Conservation (phyloP, 2,888 invertebrate species). For the Pseudococcus viburni region DNA sequence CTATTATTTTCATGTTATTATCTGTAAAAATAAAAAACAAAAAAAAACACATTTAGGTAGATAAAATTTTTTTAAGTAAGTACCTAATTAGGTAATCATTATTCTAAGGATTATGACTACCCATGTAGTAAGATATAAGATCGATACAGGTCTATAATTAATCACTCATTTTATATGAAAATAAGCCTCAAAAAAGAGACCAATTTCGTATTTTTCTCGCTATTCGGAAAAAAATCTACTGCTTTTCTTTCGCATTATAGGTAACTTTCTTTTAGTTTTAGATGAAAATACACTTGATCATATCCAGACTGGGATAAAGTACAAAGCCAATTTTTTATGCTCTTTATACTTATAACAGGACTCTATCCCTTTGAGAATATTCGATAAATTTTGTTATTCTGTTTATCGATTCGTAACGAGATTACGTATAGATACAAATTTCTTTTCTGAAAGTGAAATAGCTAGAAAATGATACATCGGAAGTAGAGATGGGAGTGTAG, state of each 20-base stretch:
- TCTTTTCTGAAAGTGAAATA: conserved; percentile 43
- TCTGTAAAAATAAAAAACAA: conserved; percentile 47
- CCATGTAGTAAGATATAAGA: no score
- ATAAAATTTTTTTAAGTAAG: not conserved
- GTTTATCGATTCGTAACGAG: conserved; percentile 28
- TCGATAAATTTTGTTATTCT: conserved; percentile 47
- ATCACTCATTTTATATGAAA: not conserved
- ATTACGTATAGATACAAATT: conserved; percentile 34
- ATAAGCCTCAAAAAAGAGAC: not conserved
- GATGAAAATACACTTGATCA: conserved; percentile 2
- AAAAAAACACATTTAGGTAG: not conserved
- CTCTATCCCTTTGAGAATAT: conserved; percentile 51
- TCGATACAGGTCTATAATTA: no score
- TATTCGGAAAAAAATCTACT: not conserved
- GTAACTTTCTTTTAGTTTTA: conserved; percentile 14
- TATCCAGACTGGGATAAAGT: conserved; percentile 13
- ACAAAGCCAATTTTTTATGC: conserved; percentile 41
- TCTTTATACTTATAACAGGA: conserved; percentile 43
- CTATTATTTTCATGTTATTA: conserved; percentile 57
- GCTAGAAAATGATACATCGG: conserved; percentile 41
- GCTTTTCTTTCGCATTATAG: not conserved
- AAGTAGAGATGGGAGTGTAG: not conserved
- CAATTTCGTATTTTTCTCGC: not conserved
- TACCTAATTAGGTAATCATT: no score
- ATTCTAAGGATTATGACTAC: no score